These are phyloP conservation scores for Rhinoderma darwinii DNA, from an alignment of 2,113 vertebrate genomes.

Conservation along the genomic window DNA sequence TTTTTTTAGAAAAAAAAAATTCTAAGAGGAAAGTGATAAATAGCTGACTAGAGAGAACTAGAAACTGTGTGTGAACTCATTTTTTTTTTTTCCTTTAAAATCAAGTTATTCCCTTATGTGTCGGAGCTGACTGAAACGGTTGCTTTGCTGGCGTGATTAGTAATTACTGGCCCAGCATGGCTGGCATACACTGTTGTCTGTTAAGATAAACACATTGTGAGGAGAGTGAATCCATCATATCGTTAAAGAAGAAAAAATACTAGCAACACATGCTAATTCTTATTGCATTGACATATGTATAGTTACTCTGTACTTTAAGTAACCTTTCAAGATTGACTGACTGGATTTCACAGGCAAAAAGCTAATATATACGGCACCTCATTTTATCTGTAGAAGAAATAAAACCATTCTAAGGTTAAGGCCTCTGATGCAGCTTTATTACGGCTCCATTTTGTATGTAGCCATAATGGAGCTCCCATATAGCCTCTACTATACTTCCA, in stretches of 20 bases:
- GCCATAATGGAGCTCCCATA: too few relatives aligned
- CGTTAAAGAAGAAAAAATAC: not conserved
- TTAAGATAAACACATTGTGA: not conserved
- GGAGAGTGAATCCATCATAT: not conserved
- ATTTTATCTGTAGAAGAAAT: not conserved
- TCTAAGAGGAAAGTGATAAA: slow-evolving; percentile 81
- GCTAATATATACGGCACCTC: not conserved
- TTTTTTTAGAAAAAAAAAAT: slow-evolving; percentile 13
- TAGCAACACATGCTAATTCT: not conserved
- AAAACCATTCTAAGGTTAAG: not conserved
- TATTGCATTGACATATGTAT: slow-evolving; percentile 1
- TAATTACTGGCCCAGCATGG: not conserved
- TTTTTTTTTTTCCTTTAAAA: slow-evolving; percentile 27
- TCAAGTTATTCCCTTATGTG: slow-evolving; percentile 50
- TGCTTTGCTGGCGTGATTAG: slow-evolving; percentile 43
- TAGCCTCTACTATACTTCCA: too few relatives aligned
- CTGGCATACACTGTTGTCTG: slow-evolving; percentile 18
- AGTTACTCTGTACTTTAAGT: not conserved
- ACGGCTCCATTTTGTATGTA: too few relatives aligned
- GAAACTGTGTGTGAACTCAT: slow-evolving; percentile 79
- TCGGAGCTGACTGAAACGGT: slow-evolving; percentile 14
- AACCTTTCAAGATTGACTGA: not conserved
- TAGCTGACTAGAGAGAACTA: slow-evolving; percentile 82
- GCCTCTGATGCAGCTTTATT: too few relatives aligned
- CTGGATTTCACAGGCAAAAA: not conserved